These are phyloP conservation scores for Protonemura montana DNA, from an alignment of 2,888 invertebrate genomes.

Conservation along the genomic window DNA sequence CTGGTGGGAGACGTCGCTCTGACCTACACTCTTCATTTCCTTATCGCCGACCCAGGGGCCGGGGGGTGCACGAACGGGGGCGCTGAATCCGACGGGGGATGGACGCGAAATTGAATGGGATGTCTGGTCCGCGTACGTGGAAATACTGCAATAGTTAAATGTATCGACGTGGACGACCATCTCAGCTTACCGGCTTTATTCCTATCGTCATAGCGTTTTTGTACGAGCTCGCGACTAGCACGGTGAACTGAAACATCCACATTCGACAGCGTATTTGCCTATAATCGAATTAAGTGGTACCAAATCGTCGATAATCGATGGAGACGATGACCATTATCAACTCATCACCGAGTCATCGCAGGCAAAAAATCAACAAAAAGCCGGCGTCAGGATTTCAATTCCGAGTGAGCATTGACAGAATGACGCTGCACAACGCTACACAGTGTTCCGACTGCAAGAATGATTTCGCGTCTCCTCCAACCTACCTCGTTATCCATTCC, in stretches of 20 bases:
- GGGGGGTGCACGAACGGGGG: neutral
- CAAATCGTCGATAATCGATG: neutral
- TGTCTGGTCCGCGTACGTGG: neutral
- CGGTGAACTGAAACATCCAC: neutral
- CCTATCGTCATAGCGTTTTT: neutral
- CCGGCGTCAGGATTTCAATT: conserved; percentile 1
- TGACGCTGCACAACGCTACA: conserved; percentile 1
- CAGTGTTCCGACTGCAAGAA: neutral
- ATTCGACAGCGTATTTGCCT: neutral
- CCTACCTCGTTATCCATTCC: conserved; percentile 14
- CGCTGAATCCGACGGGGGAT: neutral
- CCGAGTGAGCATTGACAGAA: neutral
- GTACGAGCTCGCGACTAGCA: neutral
- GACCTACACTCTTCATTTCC: conserved; percentile 45
- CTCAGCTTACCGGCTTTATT: neutral
- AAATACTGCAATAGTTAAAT: conserved; percentile 19
- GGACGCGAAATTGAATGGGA: conserved; percentile 24
- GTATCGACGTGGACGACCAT: neutral
- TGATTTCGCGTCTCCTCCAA: neutral
- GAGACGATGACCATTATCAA: neutral
- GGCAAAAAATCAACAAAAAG: neutral
- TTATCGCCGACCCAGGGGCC: conserved; percentile 21
- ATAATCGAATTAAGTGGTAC: neutral
- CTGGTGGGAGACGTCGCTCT: conserved; percentile 18
- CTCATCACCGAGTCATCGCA: neutral